Evolutionary conservation across 2,888 invertebrate genomes (phyloP).

Genomic region (Chesias legatella): DNA sequence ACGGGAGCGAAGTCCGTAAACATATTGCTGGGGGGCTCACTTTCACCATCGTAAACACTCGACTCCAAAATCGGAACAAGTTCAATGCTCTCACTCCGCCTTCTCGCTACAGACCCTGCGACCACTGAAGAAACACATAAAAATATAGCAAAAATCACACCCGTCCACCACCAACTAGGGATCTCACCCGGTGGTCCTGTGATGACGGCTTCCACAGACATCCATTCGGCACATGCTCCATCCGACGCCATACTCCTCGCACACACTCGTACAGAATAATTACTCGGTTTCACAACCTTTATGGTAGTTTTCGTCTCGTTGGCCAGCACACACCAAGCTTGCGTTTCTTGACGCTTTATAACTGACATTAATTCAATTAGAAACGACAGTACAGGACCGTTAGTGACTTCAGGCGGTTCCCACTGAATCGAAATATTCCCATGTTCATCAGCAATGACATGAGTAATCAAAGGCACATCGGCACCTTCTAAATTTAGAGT

Average conservation of each 20-base stretch:
- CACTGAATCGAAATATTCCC: constrained; percentile 52
- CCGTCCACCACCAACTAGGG: constrained; percentile 44
- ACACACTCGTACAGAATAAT: constrained; percentile 39
- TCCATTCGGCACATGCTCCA: constrained; percentile 35
- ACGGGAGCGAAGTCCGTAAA: constrained; percentile 46
- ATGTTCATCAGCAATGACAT: constrained; percentile 33
- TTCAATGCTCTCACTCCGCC: constrained; percentile 34
- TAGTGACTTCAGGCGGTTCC: constrained; percentile 53
- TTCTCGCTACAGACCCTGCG: constrained; percentile 40
- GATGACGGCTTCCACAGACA: constrained; percentile 17
- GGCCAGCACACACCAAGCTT: constrained; percentile 50
- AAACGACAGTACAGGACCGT: constrained; percentile 64
- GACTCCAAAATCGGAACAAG: constrained; percentile 50
- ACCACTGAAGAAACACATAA: constrained; percentile 42
- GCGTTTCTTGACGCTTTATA: constrained; percentile 40
- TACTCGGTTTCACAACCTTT: constrained; percentile 38
- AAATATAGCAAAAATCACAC: constrained; percentile 46
- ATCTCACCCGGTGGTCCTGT: constrained; percentile 16
- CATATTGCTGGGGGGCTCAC: constrained; percentile 50
- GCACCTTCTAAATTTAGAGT: constrained; percentile 49
- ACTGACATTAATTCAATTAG: constrained; percentile 55
- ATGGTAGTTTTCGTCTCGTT: constrained; percentile 34
- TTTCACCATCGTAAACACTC: constrained; percentile 32
- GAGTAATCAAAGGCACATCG: constrained; percentile 46
- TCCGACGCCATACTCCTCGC: constrained; percentile 34